These are phyloP conservation scores for Dromius quadrimaculatus DNA, from an alignment of 2,888 invertebrate species.

Conservation along the genomic window DNA sequence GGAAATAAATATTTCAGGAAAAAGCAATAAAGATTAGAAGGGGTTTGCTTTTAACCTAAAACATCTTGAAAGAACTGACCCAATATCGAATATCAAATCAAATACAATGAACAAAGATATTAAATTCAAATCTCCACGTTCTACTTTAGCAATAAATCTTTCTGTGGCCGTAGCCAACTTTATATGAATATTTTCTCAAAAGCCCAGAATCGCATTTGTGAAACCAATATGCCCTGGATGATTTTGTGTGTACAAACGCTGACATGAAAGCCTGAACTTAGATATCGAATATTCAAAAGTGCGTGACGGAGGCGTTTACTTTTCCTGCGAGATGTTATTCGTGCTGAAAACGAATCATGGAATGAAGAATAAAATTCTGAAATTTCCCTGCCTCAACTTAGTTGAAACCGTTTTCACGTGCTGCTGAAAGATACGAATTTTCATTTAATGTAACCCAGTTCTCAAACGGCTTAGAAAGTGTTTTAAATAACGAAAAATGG, in stretches of 20 bases:
- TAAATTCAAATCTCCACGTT: conserved; percentile 34
- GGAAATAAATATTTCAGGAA: too few relatives aligned
- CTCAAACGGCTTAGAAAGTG: too few relatives aligned
- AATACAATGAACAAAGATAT: conserved; percentile 37
- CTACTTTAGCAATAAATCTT: conserved; percentile 13
- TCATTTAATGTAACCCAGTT: not conserved
- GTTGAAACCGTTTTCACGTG: not conserved
- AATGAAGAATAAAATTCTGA: conserved; percentile 16
- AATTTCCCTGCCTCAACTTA: not conserved
- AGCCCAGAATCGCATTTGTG: conserved; percentile 38
- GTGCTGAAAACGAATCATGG: conserved; percentile 17
- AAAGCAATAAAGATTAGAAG: too few relatives aligned
- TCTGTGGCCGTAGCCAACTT: conserved; percentile 15
- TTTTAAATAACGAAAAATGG: too few relatives aligned
- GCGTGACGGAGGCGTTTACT: conserved; percentile 31
- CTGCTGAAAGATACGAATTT: not conserved
- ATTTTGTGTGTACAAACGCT: conserved; percentile 30
- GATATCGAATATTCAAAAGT: conserved; percentile 36
- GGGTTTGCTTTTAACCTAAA: too few relatives aligned
- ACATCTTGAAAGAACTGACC: conserved; percentile 1
- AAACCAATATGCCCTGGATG: conserved; percentile 31
- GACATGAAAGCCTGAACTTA: conserved; percentile 26
- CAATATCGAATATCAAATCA: conserved; percentile 19
- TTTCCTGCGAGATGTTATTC: conserved; percentile 11
- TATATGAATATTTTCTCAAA: conserved; percentile 43